Base-by-base conservation (phyloP, 92 coral and sea anemone species). In the Galaxea fascicularis region DNA sequence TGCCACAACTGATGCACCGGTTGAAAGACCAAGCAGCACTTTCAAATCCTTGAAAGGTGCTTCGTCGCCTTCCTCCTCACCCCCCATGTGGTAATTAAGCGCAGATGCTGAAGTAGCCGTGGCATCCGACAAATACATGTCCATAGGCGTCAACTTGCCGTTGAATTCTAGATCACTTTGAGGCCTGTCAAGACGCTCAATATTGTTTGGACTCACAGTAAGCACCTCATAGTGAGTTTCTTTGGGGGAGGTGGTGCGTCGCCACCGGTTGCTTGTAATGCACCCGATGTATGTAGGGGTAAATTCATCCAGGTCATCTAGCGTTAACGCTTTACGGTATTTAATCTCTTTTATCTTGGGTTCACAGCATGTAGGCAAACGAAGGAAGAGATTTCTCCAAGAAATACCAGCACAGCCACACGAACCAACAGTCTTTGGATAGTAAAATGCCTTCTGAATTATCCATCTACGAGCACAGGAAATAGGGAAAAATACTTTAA, bases 41-140 rank as follows among this genome's bases (percentile, higher is more conserved):
- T 83, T 77, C 82, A 83, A 70, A 93, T 73, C 59, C 89, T 92
- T 45, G 73, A 65, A 30, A 0, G 58, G 58, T 20, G 0, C 82
- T 27, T 62, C 82, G 16, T 60, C 82, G 17, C 87, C 47, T 17
- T 21, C 58, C 41, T 35, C 41, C 71, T 78, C 44, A 8, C 70
- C 68, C 3, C 97, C 97, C 84, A 87, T 83, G 88, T 95, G 91
- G 39, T 83, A 72, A 24, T 93, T 85, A 27, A 93, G 39, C 3
- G 87, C 94, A 30, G 98, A 94, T 3, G 95, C 96, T 15, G 98
- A 95, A 7, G 92, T 84, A 71, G 95, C 95, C 92, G 92, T 90
- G 79, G 89, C 93, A 52, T 86, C 93, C 0, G 98, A 95, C 12
- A 95, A 86, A 67, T 87, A 79, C 51, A 95, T 74, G 54, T 91